Conservation (phyloP, 2,888 invertebrate genomes). For the Drosophila putrida region DNA sequence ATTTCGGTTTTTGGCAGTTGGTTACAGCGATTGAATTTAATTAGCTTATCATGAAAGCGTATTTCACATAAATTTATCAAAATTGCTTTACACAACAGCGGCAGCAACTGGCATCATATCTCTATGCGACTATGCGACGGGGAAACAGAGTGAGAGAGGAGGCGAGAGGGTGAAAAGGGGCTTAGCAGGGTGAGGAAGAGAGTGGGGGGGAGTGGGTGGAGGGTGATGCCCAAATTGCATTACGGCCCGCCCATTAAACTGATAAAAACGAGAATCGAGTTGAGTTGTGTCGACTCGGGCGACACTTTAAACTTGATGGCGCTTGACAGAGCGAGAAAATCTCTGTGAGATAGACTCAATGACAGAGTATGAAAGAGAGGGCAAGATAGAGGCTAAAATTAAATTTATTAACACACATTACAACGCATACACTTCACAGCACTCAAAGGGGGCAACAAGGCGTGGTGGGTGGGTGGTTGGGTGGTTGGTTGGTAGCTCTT, state of each 20-base stretch:
- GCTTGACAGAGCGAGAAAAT: conserved; percentile 6
- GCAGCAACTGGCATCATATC: conserved; percentile 46
- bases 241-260: conserved; percentile 78
- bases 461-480: not conserved
- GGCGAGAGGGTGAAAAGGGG: not conserved
- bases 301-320: conserved; percentile 76
- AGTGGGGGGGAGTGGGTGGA: conserved; percentile 3
- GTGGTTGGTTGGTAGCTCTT: conserved; percentile 4
- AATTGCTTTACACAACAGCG: conserved; percentile 77
- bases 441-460: conserved; percentile 27
- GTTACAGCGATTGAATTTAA: conserved; percentile 82
- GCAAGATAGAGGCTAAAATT: conserved; percentile 65
- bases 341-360: not conserved
- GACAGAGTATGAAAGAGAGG: not conserved
- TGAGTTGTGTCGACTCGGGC: conserved; percentile 60
- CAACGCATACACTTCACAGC: conserved; percentile 69
- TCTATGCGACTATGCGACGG: conserved; percentile 18
- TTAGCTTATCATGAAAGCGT: conserved; percentile 82
- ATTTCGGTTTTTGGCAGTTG: conserved; percentile 77
- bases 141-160: not conserved
- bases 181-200: not conserved
- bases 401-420: conserved; percentile 80
- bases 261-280: conserved; percentile 75
- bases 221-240: conserved; percentile 69
- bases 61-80: conserved; percentile 80